These are phyloP conservation scores for Seira sanloemensis DNA, from an alignment of 2,888 invertebrate species.

Conservation along the genomic window DNA sequence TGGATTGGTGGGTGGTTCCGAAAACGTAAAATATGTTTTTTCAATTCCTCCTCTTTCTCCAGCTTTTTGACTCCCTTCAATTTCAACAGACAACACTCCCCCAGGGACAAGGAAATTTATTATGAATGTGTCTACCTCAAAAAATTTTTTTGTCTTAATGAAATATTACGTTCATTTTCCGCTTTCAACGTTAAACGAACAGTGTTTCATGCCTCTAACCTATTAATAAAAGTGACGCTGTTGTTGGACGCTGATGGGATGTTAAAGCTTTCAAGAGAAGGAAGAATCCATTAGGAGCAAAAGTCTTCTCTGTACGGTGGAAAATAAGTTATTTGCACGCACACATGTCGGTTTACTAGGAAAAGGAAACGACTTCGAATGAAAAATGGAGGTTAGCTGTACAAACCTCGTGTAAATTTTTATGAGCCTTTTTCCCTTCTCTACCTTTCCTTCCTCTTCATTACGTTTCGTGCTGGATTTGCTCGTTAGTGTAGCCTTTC, in stretches of 20 bases:
- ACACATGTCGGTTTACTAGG: background rate
- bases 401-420: constrained; percentile 29
- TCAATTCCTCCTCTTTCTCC: constrained; percentile 18
- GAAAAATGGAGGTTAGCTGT: no score
- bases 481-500: constrained; percentile 6
- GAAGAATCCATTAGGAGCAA: constrained; percentile 28
- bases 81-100: constrained; percentile 43
- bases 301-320: background rate
- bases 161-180: constrained; percentile 44
- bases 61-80: constrained; percentile 44
- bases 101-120: no score
- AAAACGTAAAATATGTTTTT: constrained; percentile 30
- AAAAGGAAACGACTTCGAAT: background rate
- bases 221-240: constrained; percentile 45
- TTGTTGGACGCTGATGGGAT: constrained; percentile 41
- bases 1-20: constrained; percentile 46
- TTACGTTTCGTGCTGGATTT: no score
- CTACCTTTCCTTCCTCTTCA: no score
- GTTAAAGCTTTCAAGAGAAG: background rate
- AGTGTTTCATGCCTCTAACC: background rate
- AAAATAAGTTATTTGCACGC: constrained; percentile 20
- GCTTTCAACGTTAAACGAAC: constrained; percentile 15
- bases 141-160: no score
- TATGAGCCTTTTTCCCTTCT: constrained; percentile 23
- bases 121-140: constrained; percentile 7